Evolutionary conservation across 1,140 invertebrate genomes (phyloP), one percentile per base, ranked within the genome.

Genomic region (Oedothorax gibbosus): DNA sequence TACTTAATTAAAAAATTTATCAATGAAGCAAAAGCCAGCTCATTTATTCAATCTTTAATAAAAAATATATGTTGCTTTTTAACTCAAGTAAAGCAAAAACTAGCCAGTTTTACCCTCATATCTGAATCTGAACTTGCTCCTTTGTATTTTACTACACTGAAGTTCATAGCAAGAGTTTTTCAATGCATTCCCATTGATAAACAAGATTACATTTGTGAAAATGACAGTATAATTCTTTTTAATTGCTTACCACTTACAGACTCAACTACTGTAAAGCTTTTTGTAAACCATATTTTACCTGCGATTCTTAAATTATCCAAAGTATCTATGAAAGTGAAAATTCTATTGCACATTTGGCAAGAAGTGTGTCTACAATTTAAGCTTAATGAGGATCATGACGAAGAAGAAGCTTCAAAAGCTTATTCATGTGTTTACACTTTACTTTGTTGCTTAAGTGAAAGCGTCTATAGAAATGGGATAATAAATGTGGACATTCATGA

Each of bases 221-320:
- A 14, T 66, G 20, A 57, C 21, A 68, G 65, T 56, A 14, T 75
- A 9, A 21, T 35, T 20, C 15, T 79, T 35, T 15, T 79, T 14
- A 53, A 35, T n/a, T 12, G 8, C 56, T 68, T 79, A 54, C 64
- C 64, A 12, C 68, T 79, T 79, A n/a, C 64, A 20, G 77, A 79
- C n/a, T 5, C 21, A 8, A 7, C n/a, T 8, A 79, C 64, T 35
- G 14, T 79, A 7, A 79, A 79, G n/a, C 35, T 66, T n/a, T 79
- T 79, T 66, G 49, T 66, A 9, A 68, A 51, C 12, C 12, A 66
- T 56, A 68, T 79, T 79, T 21, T 79, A 8, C 77, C 77, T 56
- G 14, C 35, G 3, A 10, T 79, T 7, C 5, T 68, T 9, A 18
- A 66, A 66, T 66, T 79, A 53, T 54, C 50, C 12, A 21, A 49